A percentile compares a stretch with the other conserved stretches of the same genome.
phyloP scores from a whole-genome alignment of 2,113 vertebrate genomes.

The Anolis sagrei region DNA sequence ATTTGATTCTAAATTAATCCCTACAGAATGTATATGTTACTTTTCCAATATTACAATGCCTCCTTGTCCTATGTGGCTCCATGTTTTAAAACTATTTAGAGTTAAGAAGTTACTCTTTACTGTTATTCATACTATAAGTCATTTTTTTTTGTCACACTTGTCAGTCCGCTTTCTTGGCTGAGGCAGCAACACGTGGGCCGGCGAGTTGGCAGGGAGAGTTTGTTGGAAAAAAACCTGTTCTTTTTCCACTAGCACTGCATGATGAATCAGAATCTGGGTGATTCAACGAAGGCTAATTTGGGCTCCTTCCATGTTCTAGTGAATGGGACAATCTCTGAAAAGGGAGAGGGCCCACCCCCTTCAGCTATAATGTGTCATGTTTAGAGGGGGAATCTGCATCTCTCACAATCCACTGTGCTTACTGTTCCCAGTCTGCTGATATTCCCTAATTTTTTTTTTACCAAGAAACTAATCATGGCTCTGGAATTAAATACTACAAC shows the following conservation, averaged over 20 bases:
- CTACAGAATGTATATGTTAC: background rate
- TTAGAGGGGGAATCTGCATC: background rate
- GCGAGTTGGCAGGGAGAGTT: background rate
- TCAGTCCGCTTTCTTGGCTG: background rate
- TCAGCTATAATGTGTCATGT: background rate
- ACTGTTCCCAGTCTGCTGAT: background rate
- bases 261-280: background rate
- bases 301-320: background rate
- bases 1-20: background rate
- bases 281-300: slow-evolving; percentile 16
- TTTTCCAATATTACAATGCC: background rate
- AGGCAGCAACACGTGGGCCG: background rate
- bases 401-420: background rate
- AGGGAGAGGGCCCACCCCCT: background rate
- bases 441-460: background rate
- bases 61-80: background rate
- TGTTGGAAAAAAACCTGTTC: background rate
- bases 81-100: background rate
- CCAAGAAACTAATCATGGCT: slow-evolving; percentile 23
- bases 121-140: background rate
- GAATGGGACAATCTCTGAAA: background rate
- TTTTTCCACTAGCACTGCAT: slow-evolving; percentile 7
- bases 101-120: background rate
- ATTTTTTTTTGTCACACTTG: too few species aligned
- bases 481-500: background rate